A percentile compares a stretch with the other conserved stretches of the same genome.
phyloP scores from a whole-genome alignment of 2,797 vertebrate genomes.

The Moxostoma hubbsi region DNA sequence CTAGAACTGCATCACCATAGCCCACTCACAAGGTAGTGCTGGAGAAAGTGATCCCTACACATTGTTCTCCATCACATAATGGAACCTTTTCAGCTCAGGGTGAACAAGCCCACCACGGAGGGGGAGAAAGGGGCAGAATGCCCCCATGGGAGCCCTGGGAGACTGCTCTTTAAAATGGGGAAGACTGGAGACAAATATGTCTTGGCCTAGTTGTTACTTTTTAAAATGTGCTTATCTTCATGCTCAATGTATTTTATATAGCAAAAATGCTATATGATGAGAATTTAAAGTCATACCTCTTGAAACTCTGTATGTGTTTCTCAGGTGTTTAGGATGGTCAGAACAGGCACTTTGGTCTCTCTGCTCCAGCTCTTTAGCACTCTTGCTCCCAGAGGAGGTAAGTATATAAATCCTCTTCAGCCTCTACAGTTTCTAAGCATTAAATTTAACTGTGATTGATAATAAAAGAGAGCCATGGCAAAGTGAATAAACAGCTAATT shows the following conservation, averaged over 20 bases:
- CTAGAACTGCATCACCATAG: slow-evolving; percentile 64
- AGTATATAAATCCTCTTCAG: slow-evolving; percentile 56
- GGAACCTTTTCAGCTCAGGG: slow-evolving; percentile 77
- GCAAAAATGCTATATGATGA: not conserved
- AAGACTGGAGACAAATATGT: slow-evolving; percentile 58
- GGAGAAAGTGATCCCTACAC: slow-evolving; percentile 81
- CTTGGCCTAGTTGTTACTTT: slow-evolving; percentile 46
- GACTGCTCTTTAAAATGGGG: slow-evolving; percentile 80
- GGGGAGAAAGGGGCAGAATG: slow-evolving; percentile 50
- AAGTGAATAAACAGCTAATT: not conserved
- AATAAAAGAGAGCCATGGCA: slow-evolving; percentile 4
- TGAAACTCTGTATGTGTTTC: slow-evolving; percentile 34
- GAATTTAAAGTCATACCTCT: not conserved
- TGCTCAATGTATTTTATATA: slow-evolving; percentile 12
- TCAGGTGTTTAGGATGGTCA: slow-evolving; percentile 86
- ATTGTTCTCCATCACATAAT: slow-evolving; percentile 81
- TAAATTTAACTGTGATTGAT: not conserved
- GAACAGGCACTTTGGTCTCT: slow-evolving; percentile 82
- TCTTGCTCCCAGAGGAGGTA: slow-evolving; percentile 80
- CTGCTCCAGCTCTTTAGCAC: slow-evolving; percentile 87
- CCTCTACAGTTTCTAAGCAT: not conserved
- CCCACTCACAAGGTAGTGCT: slow-evolving; percentile 73
- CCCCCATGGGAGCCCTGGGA: slow-evolving; percentile 80
- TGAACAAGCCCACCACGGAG: slow-evolving; percentile 60
- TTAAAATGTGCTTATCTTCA: slow-evolving; percentile 36